These are phyloP conservation scores for Loxodonta africana DNA, from an alignment of 2,113 vertebrate species.

Conservation along the genomic window DNA sequence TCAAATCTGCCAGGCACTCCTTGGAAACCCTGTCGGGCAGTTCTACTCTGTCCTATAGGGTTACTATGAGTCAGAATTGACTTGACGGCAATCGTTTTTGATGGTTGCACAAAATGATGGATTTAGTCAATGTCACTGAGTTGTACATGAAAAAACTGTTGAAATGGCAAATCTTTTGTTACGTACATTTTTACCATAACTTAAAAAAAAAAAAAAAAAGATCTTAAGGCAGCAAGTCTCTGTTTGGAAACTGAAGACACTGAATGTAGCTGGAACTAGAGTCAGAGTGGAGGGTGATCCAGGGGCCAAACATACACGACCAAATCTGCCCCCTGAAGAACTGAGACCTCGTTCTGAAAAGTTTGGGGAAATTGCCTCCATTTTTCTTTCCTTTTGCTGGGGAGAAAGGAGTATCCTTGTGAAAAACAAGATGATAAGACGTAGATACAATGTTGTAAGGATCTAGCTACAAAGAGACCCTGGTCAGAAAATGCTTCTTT, in stretches of 20 bases:
- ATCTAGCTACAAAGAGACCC: background rate
- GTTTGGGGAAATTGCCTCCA: background rate
- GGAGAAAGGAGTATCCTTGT: background rate
- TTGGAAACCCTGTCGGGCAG: no score
- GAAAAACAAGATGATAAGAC: background rate
- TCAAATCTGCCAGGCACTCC: no score
- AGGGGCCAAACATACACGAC: background rate
- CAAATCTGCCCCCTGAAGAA: background rate
- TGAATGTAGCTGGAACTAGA: background rate
- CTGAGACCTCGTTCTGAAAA: slow-evolving; percentile 27
- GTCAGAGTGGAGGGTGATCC: background rate
- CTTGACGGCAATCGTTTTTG: no score
- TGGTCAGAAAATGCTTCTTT: background rate
- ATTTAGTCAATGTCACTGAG: background rate
- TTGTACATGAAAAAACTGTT: background rate
- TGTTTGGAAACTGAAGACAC: background rate
- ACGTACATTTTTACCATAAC: background rate
- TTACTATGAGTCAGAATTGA: no score
- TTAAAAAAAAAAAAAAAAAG: no score
- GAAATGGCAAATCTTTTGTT: background rate
- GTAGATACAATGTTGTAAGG: background rate
- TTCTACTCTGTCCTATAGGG: no score
- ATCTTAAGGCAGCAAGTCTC: background rate
- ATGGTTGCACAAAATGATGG: background rate
- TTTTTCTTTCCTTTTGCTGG: background rate